A percentile compares a stretch with the other conserved stretches of the same genome.
These are phyloP conservation scores for Cathartes aura DNA, from an alignment of 2,113 vertebrate species.

Conservation along the genomic window DNA sequence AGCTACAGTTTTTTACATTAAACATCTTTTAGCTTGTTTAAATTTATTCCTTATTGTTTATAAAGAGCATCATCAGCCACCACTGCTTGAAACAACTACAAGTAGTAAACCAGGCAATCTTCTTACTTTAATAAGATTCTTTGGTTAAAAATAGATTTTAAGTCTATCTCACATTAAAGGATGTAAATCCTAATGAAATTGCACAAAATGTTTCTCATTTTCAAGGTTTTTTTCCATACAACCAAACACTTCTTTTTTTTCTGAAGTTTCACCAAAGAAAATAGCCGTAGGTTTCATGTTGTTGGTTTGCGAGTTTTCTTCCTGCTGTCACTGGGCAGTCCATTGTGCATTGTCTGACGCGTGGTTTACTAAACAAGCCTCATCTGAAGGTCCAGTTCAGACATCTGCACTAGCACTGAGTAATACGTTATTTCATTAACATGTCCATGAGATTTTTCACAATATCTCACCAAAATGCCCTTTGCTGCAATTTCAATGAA, in stretches of 20 bases:
- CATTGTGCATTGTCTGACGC: background rate
- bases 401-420: background rate
- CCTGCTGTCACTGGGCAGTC: background rate
- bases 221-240: background rate
- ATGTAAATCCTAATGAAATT: slow-evolving; percentile 74
- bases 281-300: background rate
- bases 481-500: background rate
- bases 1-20: slow-evolving; percentile 72
- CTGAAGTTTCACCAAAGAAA: slow-evolving; percentile 9
- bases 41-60: slow-evolving; percentile 77
- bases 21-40: slow-evolving; percentile 75
- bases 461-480: background rate
- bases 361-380: background rate
- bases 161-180: slow-evolving; percentile 64
- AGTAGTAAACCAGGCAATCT: slow-evolving; percentile 71
- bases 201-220: slow-evolving; percentile 62
- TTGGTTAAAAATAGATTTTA: slow-evolving; percentile 75
- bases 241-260: background rate
- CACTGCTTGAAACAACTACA: slow-evolving; percentile 70
- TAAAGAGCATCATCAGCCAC: slow-evolving; percentile 70
- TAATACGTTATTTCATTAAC: background rate
- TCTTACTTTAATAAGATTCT: slow-evolving; percentile 77
- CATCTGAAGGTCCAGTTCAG: background rate
- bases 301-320: accelerated
- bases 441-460: background rate